A percentile compares a stretch with the other conserved stretches of the same genome.
phyloP scores from a whole-genome alignment of 2,113 vertebrate species.

The Aix galericulata region DNA sequence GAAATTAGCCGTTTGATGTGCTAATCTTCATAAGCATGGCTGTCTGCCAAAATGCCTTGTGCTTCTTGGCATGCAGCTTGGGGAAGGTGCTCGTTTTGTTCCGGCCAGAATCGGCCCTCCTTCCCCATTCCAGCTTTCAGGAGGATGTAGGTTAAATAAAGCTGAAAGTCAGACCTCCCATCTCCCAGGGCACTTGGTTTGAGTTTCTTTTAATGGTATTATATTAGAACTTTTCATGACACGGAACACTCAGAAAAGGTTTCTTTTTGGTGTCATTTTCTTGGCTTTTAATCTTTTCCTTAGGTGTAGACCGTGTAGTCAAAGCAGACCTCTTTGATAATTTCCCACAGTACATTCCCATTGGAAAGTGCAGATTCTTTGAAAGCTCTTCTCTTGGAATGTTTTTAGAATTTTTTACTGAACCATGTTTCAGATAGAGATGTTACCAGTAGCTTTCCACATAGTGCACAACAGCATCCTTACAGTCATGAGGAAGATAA shows the following conservation, averaged over 20 bases:
- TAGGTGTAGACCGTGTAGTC: too few species aligned
- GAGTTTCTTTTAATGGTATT: neutral
- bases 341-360: neutral
- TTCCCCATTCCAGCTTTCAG: neutral
- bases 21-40: neutral
- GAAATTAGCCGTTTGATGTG: neutral
- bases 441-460: neutral
- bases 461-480: neutral
- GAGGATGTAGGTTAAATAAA: neutral
- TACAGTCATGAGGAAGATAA: neutral
- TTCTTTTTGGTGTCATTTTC: neutral
- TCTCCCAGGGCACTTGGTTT: neutral
- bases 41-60: rapidly evolving
- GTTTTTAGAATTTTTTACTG: neutral
- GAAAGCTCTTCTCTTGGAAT: neutral
- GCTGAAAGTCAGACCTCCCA: neutral
- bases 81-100: neutral
- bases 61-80: rapidly evolving
- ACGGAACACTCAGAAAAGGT: neutral
- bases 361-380: neutral
- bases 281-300: neutral
- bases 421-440: neutral
- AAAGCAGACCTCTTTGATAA: neutral
- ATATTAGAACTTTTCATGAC: neutral
- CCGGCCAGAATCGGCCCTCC: neutral